Percentiles rank a stretch among this genome's conserved stretches.
Conservation (phyloP, 2,888 invertebrate species). For the Archips xylosteana region DNA sequence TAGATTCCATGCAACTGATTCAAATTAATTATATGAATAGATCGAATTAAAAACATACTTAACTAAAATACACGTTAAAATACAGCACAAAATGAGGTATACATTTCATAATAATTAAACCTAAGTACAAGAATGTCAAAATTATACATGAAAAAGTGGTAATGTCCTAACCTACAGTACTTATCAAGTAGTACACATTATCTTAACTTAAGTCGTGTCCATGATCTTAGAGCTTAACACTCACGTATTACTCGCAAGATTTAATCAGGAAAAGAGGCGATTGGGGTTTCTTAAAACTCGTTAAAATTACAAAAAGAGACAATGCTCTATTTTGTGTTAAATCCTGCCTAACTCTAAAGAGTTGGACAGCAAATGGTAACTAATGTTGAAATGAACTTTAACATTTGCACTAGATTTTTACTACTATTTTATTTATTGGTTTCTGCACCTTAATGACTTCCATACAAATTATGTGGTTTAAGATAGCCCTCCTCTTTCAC, state of each 20-base stretch:
- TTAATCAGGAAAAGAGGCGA: neutral
- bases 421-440: neutral
- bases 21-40: neutral
- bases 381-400: too few species aligned
- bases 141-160: neutral
- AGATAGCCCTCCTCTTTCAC: neutral
- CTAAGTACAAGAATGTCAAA: slow-evolving; percentile 1
- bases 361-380: too few species aligned
- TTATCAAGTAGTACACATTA: slow-evolving; percentile 16
- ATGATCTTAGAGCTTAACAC: slow-evolving; percentile 15
- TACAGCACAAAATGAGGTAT: neutral
- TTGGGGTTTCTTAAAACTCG: neutral
- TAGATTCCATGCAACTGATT: neutral
- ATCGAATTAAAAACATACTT: neutral
- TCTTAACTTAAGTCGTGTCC: slow-evolving; percentile 21
- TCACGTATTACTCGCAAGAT: neutral
- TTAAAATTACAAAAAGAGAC: neutral
- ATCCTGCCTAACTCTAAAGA: neutral
- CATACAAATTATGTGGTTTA: too few species aligned
- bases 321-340: neutral
- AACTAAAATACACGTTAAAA: neutral
- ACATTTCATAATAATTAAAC: neutral
- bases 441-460: neutral
- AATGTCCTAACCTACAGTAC: slow-evolving; percentile 5
- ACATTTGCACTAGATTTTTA: neutral